Base-by-base conservation (phyloP, 2,888 invertebrate genomes). In the Xestia c-nigrum region DNA sequence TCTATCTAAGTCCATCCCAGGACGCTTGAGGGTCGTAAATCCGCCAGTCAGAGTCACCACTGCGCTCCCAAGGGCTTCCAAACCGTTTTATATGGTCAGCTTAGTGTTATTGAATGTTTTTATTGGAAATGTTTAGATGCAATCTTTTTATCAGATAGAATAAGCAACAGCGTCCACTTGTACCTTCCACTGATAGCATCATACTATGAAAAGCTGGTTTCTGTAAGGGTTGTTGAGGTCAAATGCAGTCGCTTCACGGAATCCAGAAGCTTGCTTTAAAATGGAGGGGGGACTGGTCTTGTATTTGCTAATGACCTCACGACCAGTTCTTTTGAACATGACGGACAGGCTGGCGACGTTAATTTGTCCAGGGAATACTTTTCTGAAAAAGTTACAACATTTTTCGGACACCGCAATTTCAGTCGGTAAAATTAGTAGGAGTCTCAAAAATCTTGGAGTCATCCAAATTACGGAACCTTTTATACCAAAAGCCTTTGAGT, bases 1-100 rank as follows among this genome's bases (percentile, higher is more conserved):
- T 93, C 90, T 90, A 91, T 94, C 93, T 91, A 90, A 89, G 91
- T 92, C 92, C 85, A 89, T 90, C 92, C 91, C 91, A 84, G 84
- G 88, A 90, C 91, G 89, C 90, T 82, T 71, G 87, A 88, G 87
- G 85, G 82, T 90, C 91, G 91, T 94, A 93, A 93, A 93, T 89
- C 90, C 84, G 89, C 84, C 89, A 89, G 91, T 91, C 91, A 87
- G 87, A 90, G 90, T 90, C 91, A 91, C 90, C 89, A 91, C 87
- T 80, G 80, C 77, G 83, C 87, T 90, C 89, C 89, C 88, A 71
- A 81, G 90, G 87, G 89, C 82, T 81, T 84, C 75, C 74, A 72
- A 84, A 84, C 85, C 79, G 81, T 88, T 90, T 89, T 86, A 89
- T 89, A 75, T 64, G 81, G 86, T 78, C 81, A 84, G 82, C 83